Evolutionary conservation across 2,797 vertebrate genomes (phyloP), one percentile per base, ranked within the genome.

Genomic region (Mareca penelope): DNA sequence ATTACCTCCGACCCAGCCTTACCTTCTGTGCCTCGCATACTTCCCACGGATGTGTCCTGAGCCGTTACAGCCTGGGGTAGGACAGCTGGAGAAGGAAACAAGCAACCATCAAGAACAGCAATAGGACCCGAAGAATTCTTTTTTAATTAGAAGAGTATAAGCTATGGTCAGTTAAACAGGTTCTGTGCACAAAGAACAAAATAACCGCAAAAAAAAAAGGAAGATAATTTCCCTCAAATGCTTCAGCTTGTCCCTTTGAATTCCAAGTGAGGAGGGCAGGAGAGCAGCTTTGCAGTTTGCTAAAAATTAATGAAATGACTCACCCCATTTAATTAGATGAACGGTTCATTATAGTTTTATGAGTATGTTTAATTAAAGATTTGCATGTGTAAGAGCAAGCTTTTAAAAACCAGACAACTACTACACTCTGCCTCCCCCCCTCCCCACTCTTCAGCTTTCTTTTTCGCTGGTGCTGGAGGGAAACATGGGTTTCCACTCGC

Each of bases 21-120:
- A 99, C 99, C 99, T 99, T 98, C 99, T 98, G 97, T 99, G 99
- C 92, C 99, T 98, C 93, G 99, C 99, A 94, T 99, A 99, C 98
- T 99, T 99, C 96, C 99, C 99, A 98, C 99, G 99, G 97, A 98
- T 98, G 92, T 99, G 99, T 97, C 99, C 99, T 60, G 98, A 98
- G 98, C 99, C 99, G 10, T 98, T 98, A 97, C 99, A 99, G 98
- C 99, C 99, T 92, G 99, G 99, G 90, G 99, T 99, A 93, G 99
- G 99, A 97, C 99, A 99, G 98, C 99, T 99, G 97, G 97, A 97
- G 97, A 96, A 90, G 95, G 87, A 94, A 89, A 95, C 57, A 97
- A 96, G 31, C 37, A 82, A 60, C 31, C 14, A 24, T 97, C 83
- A 97, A 31, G 72, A 92, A 64, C 35, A 72, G 67, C 68, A 61